phyloP scores from a whole-genome alignment of 2,888 invertebrate species.

The Nezara viridula region DNA sequence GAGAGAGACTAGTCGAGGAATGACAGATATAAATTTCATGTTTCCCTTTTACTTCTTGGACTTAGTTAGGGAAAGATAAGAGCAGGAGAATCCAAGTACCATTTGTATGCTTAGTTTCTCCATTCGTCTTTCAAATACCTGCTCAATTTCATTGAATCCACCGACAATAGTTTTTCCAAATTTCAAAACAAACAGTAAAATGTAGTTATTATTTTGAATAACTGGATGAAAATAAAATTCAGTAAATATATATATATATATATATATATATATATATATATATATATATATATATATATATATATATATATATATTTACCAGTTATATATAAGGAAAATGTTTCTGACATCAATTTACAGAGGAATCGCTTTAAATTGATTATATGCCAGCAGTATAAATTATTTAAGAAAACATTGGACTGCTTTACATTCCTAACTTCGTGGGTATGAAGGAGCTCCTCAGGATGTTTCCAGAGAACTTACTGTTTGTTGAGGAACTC shows the following conservation, averaged over 20 bases:
- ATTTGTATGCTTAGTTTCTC: background rate
- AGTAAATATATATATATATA: too few species aligned
- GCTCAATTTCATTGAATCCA: too few species aligned
- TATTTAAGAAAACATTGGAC: background rate
- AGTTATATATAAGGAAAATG: background rate
- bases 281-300: too few species aligned
- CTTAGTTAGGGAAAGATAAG: conserved; percentile 6
- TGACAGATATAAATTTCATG: background rate
- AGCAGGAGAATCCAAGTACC: background rate
- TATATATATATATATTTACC: too few species aligned
- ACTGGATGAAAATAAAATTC: too few species aligned
- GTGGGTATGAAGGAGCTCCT: background rate
- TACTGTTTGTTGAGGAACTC: too few species aligned
- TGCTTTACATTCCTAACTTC: background rate
- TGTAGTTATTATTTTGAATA: too few species aligned
- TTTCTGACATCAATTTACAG: too few species aligned
- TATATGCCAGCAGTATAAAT: background rate
- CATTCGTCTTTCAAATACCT: background rate
- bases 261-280: too few species aligned
- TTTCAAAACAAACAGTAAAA: too few species aligned
- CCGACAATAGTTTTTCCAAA: too few species aligned
- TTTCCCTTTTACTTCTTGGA: background rate
- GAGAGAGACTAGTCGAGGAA: background rate
- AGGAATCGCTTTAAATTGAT: background rate
- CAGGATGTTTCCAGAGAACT: too few species aligned